Evolutionary conservation across 2,113 vertebrate genomes (phyloP), one percentile per base, ranked within the genome.

Genomic region (Lophura nycthemera): DNA sequence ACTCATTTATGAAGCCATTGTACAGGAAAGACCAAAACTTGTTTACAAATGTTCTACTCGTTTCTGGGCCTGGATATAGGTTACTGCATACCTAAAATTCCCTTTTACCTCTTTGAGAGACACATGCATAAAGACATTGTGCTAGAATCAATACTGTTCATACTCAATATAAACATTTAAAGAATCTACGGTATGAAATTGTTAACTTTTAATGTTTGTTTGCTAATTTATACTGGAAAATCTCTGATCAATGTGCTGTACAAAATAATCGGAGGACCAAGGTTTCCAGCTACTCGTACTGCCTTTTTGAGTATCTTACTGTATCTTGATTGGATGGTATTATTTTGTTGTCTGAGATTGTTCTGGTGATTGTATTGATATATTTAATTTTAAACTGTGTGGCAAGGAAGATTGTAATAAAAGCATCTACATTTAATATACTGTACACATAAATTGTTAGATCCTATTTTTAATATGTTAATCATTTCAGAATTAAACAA

Each of bases 321-420:
- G 78, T 96, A 81, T 97, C 82, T 94, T 91, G 89, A 92, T 87
- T 91, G 86, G 91, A 78, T 94, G 76, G 65, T 96, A 90, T 95
- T 96, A 27, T 96, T 94, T 92, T 66, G 52, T 97, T 94, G 88
- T 95, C 93, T 78, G 74, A 94, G 88, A 92, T 45, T 91, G 77
- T 95, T 95, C 72, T 0, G 32, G 95, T 97, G 96, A 95, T 95
- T 97, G 95, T 97, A 95, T 59, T 95, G 76, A 92, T 94, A 92
- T 72, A 86, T 78, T 96, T 95, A 86, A 93, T 88, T 96, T 94
- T 93, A 63, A 75, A 92, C 52, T 96, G 91, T 76, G 65, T 95
- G 93, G 93, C 94, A 95, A 94, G 94, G 95, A 97, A 95, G 96
- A 96, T 91, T 97, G 94, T 96, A 97, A 97, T 97, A 96, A 97